Evolutionary conservation across 2,888 invertebrate species (phyloP).

Genomic region (Scotopteryx bipunctaria): DNA sequence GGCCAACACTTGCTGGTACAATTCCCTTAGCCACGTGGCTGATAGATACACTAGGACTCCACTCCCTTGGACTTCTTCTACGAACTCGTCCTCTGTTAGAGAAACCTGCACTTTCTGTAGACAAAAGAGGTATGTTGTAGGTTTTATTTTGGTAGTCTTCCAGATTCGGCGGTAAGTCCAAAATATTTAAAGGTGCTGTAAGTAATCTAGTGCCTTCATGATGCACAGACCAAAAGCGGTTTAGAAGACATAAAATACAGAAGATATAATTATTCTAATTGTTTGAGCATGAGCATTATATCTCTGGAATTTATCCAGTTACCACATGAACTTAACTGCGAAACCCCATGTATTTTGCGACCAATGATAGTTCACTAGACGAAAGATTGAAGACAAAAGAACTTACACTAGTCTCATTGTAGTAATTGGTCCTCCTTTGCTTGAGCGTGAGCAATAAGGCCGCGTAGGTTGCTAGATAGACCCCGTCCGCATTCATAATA

Average conservation of each 20-base stretch:
- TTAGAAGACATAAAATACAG: too few relatives aligned
- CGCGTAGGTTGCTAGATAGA: slow-evolving; percentile 95
- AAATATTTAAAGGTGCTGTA: too few relatives aligned
- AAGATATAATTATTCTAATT: too few relatives aligned
- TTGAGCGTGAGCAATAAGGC: slow-evolving; percentile 92
- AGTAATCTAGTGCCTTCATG: too few relatives aligned
- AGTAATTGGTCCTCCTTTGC: slow-evolving; percentile 90
- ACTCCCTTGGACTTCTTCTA: slow-evolving; percentile 95
- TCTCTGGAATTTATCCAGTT: too few relatives aligned
- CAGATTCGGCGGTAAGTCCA: too few relatives aligned
- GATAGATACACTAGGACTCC: slow-evolving; percentile 97
- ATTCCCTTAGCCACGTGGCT: slow-evolving; percentile 95
- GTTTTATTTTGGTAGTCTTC: background rate
- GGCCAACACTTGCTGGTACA: slow-evolving; percentile 93
- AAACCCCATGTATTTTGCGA: too few relatives aligned
- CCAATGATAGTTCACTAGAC: too few relatives aligned
- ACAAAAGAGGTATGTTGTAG: background rate
- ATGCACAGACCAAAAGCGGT: too few relatives aligned
- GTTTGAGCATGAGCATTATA: too few relatives aligned
- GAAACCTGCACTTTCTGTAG: slow-evolving; percentile 72
- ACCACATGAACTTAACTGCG: too few relatives aligned
- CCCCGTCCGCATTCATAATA: slow-evolving; percentile 97
- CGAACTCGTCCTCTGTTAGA: slow-evolving; percentile 93
- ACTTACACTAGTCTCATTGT: slow-evolving; percentile 82
- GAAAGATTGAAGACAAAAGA: too few relatives aligned